These are phyloP conservation scores for Plestiodon gilberti DNA, from an alignment of 2,113 vertebrate genomes.

Conservation along the genomic window DNA sequence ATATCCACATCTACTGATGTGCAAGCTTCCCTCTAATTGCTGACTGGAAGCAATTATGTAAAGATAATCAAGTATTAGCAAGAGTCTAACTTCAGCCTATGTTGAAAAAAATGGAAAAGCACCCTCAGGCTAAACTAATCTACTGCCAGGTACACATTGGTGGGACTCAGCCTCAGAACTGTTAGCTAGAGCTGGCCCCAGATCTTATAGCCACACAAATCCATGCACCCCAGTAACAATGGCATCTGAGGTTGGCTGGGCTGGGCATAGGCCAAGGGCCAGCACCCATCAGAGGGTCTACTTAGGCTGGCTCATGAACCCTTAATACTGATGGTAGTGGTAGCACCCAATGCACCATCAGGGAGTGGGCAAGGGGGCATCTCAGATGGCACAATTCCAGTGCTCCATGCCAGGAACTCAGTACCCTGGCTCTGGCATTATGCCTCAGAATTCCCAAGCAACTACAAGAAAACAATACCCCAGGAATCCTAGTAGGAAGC, in stretches of 20 bases:
- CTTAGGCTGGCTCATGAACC: no score
- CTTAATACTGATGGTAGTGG: no score
- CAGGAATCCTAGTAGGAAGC: neutral
- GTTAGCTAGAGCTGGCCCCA: neutral
- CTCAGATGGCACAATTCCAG: no score
- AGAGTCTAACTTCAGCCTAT: neutral
- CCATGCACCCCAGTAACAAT: neutral
- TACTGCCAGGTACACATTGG: neutral
- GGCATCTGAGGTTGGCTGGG: no score
- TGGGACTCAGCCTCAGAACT: neutral
- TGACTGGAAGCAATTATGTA: neutral
- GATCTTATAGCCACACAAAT: neutral
- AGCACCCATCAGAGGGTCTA: no score
- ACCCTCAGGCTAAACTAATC: neutral
- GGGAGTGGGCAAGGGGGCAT: no score
- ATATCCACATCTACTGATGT: neutral
- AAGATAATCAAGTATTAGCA: neutral
- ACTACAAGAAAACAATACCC: neutral
- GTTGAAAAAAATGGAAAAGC: neutral
- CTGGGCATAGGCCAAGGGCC: no score
- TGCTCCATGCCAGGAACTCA: no score
- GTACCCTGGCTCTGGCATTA: no score
- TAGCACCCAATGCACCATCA: no score
- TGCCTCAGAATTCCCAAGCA: neutral
- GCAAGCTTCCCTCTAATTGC: neutral